Base-by-base conservation (phyloP, 2,888 invertebrate genomes). In the Litoditis marina region DNA sequence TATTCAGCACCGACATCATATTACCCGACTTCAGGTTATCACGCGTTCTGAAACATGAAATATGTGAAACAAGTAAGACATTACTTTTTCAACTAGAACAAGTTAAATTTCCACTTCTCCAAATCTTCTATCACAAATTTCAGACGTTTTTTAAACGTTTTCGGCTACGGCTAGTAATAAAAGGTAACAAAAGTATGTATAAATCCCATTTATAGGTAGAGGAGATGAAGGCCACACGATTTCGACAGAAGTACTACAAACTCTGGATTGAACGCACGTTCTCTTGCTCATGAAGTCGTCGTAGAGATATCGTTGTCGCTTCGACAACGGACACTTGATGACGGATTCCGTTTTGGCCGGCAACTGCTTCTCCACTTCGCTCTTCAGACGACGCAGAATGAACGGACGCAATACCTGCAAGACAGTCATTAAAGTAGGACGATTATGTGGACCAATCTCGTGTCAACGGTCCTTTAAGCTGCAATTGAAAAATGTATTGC, bases 251-350 rank as follows among this genome's bases (percentile, higher is more conserved):
- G 22, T 31, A 16, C 83, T 69, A 67, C 16, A 39, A 47, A 60
- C 16, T n/a, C 4, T 7, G 39, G 32, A 28, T n/a, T 13, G 51
- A 69, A 87, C 89, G 87, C 85, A 92, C 91, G 91, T 91, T 82
- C 94, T 89, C 80, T 93, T 89, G 58, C 92, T 90, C 95, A 99
- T 96, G 86, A 96, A 99, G 85, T 98, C 98, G 86, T 99, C 96
- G 86, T 99, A 98, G 64, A 98, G 88, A 86, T 89, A 94, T 70
- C 96, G 88, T 85, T 99, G 98, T 39, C 98, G 88, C 85, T 94
- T 94, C 39, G 96, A 92, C 76, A 99, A 87, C 54, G 92, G 88
- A 83, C 94, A 95, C 88, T 92, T 88, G 28, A 95, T 88, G 73
- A 95, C 89, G 85, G 94, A 94, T 85, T 96, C 95, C 85, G 91